Evolutionary conservation across 2,888 invertebrate species (phyloP).

Genomic region (Harpagoxenus sublaevis): DNA sequence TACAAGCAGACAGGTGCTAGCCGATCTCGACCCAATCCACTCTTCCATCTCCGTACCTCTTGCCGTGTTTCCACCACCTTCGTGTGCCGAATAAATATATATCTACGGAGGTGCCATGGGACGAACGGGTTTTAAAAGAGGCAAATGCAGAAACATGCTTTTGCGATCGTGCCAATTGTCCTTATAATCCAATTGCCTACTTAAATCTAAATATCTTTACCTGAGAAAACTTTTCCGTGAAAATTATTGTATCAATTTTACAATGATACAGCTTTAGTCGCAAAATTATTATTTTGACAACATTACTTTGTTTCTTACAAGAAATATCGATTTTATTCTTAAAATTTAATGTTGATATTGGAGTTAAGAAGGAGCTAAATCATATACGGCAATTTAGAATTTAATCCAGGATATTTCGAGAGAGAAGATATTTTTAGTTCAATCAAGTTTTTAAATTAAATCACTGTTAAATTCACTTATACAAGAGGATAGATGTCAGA

Average conservation of each 20-base stretch:
- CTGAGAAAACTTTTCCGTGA: not conserved
- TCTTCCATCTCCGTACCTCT: slow-evolving; percentile 8
- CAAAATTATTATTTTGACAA: not conserved
- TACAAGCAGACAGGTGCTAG: slow-evolving; percentile 50
- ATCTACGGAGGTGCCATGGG: not conserved
- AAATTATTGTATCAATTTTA: slow-evolving; percentile 9
- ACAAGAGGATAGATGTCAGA: slow-evolving; percentile 15
- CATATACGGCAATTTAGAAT: not conserved
- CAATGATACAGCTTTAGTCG: not conserved
- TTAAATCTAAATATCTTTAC: not conserved
- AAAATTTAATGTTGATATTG: not conserved
- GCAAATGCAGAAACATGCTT: not conserved
- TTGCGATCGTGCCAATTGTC: not conserved
- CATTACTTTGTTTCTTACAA: not conserved
- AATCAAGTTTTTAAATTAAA: slow-evolving; percentile 1
- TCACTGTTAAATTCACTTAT: slow-evolving; percentile 20
- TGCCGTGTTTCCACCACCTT: not conserved
- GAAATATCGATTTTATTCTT: not conserved
- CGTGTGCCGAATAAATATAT: slow-evolving; percentile 21
- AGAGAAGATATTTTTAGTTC: not conserved
- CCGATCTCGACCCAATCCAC: slow-evolving; percentile 42
- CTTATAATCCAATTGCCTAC: not conserved
- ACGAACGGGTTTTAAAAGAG: not conserved
- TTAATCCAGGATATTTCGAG: not conserved
- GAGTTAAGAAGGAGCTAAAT: not conserved